These are phyloP conservation scores for Bostrychus sinensis DNA, from an alignment of 2,113 vertebrate genomes.

Conservation along the genomic window DNA sequence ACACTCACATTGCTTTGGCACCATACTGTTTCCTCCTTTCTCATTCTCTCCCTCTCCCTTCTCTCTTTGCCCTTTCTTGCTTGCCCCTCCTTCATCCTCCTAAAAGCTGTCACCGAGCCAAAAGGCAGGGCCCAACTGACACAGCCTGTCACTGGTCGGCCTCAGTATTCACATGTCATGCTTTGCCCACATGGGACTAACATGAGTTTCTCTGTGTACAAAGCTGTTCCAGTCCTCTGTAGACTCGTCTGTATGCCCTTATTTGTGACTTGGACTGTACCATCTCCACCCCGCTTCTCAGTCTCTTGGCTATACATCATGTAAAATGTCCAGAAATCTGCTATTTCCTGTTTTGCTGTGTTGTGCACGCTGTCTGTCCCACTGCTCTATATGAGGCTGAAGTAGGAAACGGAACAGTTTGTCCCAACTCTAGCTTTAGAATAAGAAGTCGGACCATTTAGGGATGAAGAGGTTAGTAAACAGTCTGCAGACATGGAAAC, in stretches of 20 bases:
- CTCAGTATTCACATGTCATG: background rate
- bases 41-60: constrained; percentile 3
- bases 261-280: constrained; percentile 28
- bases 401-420: constrained; percentile 54
- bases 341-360: constrained; percentile 58
- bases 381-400: constrained; percentile 16
- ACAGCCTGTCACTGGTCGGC: constrained; percentile 50
- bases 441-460: constrained; percentile 1
- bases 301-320: constrained; percentile 35
- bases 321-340: constrained; percentile 50
- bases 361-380: constrained; percentile 12
- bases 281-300: constrained; percentile 23
- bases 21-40: background rate
- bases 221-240: background rate
- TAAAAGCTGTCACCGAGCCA: constrained; percentile 48
- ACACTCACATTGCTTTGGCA: constrained; percentile 16
- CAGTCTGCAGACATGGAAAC: constrained; percentile 11
- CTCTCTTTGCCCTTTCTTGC: constrained; percentile 22
- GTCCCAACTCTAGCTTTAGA: constrained; percentile 20
- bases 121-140: constrained; percentile 53
- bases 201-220: background rate
- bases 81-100: constrained; percentile 12
- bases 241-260: constrained; percentile 34
- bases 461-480: constrained; percentile 5
- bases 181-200: background rate